Evolutionary conservation across 2,113 vertebrate genomes (phyloP), one percentile per base, ranked within the genome.

Genomic region (Lonchura striata): DNA sequence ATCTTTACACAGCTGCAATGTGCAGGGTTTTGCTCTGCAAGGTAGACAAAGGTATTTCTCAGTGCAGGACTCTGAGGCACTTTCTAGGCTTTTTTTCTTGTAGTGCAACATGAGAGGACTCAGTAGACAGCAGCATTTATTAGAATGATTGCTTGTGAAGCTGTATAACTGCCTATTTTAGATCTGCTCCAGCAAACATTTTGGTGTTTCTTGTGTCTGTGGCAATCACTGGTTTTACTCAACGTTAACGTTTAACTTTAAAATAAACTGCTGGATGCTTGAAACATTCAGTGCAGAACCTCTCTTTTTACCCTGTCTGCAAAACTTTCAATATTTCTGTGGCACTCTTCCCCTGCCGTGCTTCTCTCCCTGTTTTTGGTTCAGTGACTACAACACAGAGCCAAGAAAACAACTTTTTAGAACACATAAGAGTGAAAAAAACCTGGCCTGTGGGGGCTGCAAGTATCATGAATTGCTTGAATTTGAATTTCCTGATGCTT

Each of bases 161-260:
- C 4, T 57, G 17, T 33, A 3, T 22, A 27, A 42, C 44, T 30
- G 9, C 12, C 15, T 19, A 0, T 33, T 59, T 79, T 53, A 49
- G 41, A 69, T 35, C 42, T 21, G 19, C 2, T 2, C 59, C 64
- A 60, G 71, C 60, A 88, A 83, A 37, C 16, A 35, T 28, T 93
- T 80, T n/a, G 46, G 27, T 41, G 23, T 77, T 72, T 79, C 70
- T 53, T 1, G 8, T 66, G 72, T 77, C 80, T 90, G 82, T 92
- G 68, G 46, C 89, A 83, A 83, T 77, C 39, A 14, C 22, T 77
- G 54, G 54, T 72, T 95, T 97, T 90, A 56, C 88, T 81, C 71
- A 66, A 5, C 1, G 69, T 96, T 96, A 96, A 96, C 74, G 41
- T 92, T 97, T 97, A 96, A 96, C 96, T 90, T 74, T 10, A 81